A percentile compares a stretch with the other conserved stretches of the same genome.
Conservation (phyloP, 2,113 vertebrate species). For the Otus sunia region DNA sequence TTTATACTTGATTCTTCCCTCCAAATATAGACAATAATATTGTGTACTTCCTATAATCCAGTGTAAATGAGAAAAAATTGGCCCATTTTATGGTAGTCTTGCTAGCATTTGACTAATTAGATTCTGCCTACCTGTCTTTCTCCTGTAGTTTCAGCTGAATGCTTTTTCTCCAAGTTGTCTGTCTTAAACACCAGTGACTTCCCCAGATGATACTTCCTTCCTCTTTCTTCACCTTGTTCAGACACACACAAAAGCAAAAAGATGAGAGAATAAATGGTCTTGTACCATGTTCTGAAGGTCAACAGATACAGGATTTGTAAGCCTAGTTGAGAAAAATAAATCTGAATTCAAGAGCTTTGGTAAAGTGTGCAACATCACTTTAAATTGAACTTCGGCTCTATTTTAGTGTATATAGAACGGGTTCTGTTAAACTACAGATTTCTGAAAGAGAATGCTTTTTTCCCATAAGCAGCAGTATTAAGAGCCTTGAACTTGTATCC, state of each 20-base stretch:
- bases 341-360: conserved; percentile 55
- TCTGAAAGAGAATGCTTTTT: conserved; percentile 29
- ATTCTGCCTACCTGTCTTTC: not conserved
- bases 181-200: conserved; percentile 11
- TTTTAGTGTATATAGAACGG: conserved; percentile 41
- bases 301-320: conserved; percentile 50
- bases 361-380: conserved; percentile 64
- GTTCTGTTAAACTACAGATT: conserved; percentile 48
- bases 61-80: not conserved
- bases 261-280: conserved; percentile 52
- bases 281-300: conserved; percentile 50
- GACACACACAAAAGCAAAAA: conserved; percentile 31
- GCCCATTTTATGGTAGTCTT: not conserved
- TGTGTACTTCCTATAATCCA: not conserved
- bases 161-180: not conserved
- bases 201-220: not conserved
- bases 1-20: not conserved
- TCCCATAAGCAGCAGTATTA: not conserved
- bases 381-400: conserved; percentile 63
- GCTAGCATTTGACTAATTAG: not conserved
- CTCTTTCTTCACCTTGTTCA: not conserved
- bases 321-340: conserved; percentile 42
- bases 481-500: conserved; percentile 19
- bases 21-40: not conserved
- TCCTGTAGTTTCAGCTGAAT: not conserved